Base-by-base conservation (phyloP, 2,113 vertebrate genomes). In the Platanista minor region DNA sequence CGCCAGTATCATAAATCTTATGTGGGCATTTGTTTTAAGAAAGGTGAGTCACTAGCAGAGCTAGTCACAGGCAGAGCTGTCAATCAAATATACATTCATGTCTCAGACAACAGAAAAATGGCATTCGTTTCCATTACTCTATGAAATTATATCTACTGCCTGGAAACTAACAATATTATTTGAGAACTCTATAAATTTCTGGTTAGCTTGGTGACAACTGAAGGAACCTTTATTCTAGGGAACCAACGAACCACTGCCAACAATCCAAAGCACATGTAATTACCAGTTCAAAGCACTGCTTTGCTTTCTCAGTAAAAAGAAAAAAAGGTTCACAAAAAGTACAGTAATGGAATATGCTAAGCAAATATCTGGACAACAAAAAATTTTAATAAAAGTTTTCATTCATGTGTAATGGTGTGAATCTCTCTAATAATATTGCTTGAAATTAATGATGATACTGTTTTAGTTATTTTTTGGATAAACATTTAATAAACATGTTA, bases 51-150 rank as follows among this genome's bases (percentile, higher is more conserved):
- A n/a, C 41, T 29, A 62, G 36, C 43, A 27, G 9, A 83, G 21
- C 59, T 17, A 39, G 57, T 33, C 78, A 86, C 14, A 1, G 39
- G 75, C 84, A 74, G 87, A 46, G 43, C 33, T 33, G 23, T 25
- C 15, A 6, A 41, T 36, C 69, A 92, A 59, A 74, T 46, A 64
- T 0, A 54, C 39, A 49, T 8, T 36, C 5, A 3, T 2, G 11
- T 74, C 78, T 94, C 39, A 54, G 71, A 64, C 18, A 33, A 80
- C 20, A 59, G 78, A 66, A 20, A 81, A 57, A 18, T 3, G 1
- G 52, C 0, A 10, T 21, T 9, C 0, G 0, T 12, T 66, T 49
- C 62, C 21, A n/a, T 27, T 52, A 23, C 29, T 27, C 10, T 39
- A 12, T 4, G 10, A 39, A 75, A 41, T 69, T 29, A 3, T 2